A percentile compares a stretch with the other conserved stretches of the same genome.
phyloP scores from a whole-genome alignment of 2,888 invertebrate species.

The Zygaena filipendulae region DNA sequence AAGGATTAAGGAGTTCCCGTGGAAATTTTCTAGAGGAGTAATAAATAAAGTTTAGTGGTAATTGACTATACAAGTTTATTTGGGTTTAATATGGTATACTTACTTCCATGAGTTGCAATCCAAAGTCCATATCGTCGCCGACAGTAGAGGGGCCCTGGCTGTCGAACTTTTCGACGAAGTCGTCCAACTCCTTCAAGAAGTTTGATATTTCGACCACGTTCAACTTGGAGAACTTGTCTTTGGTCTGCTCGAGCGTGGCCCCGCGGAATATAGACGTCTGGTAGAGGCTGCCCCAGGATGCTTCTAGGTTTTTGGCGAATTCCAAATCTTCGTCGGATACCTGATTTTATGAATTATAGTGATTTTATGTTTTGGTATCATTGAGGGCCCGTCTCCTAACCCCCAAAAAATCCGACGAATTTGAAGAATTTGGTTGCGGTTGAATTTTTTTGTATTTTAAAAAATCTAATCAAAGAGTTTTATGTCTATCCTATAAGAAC shows the following conservation, averaged over 20 bases:
- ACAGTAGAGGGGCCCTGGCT: constrained; percentile 83
- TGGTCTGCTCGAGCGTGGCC: constrained; percentile 80
- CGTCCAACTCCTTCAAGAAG: constrained; percentile 70
- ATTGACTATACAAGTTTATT: too few relatives aligned
- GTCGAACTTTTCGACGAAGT: constrained; percentile 80
- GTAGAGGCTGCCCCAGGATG: constrained; percentile 76
- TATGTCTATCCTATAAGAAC: too few relatives aligned
- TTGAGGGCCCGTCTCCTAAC: too few relatives aligned
- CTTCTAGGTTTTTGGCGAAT: constrained; percentile 70
- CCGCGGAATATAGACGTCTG: constrained; percentile 76
- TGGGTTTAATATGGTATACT: too few relatives aligned
- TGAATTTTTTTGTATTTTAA: too few relatives aligned
- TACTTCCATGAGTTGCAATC: constrained; percentile 76
- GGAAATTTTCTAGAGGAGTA: too few relatives aligned
- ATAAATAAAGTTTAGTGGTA: too few relatives aligned
- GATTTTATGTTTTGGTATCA: background rate
- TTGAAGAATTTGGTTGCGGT: too few relatives aligned
- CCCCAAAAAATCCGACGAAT: too few relatives aligned
- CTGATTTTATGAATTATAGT: too few relatives aligned
- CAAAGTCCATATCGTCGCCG: constrained; percentile 80
- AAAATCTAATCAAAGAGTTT: too few relatives aligned
- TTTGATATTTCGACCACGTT: constrained; percentile 79
- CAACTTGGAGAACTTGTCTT: constrained; percentile 85
- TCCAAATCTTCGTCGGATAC: constrained; percentile 64
- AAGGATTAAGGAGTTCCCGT: too few relatives aligned